Percentiles rank a stretch among this genome's conserved stretches.
Evolutionary conservation across 2,797 vertebrate genomes (phyloP).

Genomic region (Psittacula derbiana): DNA sequence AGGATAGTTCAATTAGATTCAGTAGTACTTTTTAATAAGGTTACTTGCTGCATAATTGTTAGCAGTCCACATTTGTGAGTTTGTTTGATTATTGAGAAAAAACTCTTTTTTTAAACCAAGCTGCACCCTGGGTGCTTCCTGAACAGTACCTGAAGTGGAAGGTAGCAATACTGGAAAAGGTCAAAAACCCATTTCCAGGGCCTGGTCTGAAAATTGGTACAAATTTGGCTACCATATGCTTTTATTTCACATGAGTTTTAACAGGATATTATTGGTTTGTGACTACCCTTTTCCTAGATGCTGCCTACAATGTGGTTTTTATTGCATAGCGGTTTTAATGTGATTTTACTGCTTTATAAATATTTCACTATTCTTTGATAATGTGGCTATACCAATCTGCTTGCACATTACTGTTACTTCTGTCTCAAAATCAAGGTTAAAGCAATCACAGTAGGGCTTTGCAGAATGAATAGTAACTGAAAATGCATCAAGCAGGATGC

Average conservation of each 20-base stretch:
- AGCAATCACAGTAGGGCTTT: constrained; percentile 30
- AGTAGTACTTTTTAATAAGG: neutral
- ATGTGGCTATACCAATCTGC: neutral
- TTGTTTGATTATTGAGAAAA: neutral
- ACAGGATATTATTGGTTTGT: constrained; percentile 44
- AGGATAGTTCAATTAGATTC: neutral
- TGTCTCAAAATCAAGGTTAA: constrained; percentile 62
- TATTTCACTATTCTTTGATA: constrained; percentile 17
- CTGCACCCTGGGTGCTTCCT: neutral
- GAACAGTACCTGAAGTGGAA: neutral
- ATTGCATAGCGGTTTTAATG: constrained; percentile 40
- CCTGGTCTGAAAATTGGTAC: neutral
- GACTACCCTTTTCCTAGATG: constrained; percentile 46
- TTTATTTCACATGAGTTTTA: constrained; percentile 43
- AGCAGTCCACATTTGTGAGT: neutral
- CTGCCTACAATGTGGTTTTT: neutral
- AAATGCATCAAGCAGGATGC: constrained; percentile 18
- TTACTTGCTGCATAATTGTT: neutral
- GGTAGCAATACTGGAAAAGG: neutral
- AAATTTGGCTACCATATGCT: neutral
- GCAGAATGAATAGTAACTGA: constrained; percentile 18
- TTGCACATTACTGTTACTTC: constrained; percentile 9
- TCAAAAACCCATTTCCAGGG: neutral
- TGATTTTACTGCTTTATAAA: constrained; percentile 54
- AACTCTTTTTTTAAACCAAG: neutral